Evolutionary conservation across 2,888 invertebrate genomes (phyloP).

Genomic region (Meloe dianella): DNA sequence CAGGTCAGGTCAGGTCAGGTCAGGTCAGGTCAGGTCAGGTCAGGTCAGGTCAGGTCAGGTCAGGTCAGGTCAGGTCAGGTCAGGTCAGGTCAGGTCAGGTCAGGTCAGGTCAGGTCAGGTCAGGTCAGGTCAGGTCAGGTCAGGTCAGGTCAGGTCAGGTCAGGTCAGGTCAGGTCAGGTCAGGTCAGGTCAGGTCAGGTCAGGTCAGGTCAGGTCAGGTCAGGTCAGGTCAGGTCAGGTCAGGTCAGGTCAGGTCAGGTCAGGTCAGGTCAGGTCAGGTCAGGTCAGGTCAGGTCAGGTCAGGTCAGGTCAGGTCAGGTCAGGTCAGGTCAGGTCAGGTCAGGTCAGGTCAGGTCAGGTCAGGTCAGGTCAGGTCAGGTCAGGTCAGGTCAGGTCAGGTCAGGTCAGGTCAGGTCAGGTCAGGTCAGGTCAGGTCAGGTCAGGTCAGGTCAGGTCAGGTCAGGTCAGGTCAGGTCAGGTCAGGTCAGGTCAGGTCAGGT

Average conservation of each 20-base stretch:
- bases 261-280: constrained; percentile 18
- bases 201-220: constrained; percentile 20
- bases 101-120: no score
- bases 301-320: constrained; percentile 2
- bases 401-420: background rate
- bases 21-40: no score
- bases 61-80: no score
- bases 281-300: background rate
- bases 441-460: background rate
- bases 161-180: no score
- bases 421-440: background rate
- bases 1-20: no score
- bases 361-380: background rate
- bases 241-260: constrained; percentile 32
- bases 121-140: no score
- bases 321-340: constrained; percentile 1
- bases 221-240: constrained; percentile 30
- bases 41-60: no score
- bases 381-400: background rate
- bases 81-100: no score
- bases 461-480: background rate
- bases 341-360: background rate
- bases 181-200: no score
- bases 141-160: no score
- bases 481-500: background rate